Evolutionary conservation across 2,888 invertebrate species (phyloP), one percentile per base, ranked within the genome.

Genomic region (Formica aserva): DNA sequence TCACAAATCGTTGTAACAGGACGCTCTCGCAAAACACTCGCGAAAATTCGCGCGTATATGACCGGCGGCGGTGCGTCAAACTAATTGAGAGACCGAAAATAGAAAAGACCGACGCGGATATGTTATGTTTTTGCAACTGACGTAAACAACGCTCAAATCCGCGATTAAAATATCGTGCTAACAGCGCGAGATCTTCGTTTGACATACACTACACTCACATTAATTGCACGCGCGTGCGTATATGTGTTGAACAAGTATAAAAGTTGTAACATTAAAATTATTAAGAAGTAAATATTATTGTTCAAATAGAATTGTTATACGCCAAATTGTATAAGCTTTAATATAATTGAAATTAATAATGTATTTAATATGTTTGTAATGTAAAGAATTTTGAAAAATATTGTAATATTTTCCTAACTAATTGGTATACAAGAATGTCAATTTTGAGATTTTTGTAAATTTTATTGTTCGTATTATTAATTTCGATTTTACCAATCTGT

Each of bases 61-160:
- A 32, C 71, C 48, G 71, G 82, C 84, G 65, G 76, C 82, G 9
- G 66, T 57, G 77, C 67, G 32, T 26, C 65, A 35, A 57, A 65
- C 86, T 89, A 89, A 89, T 89, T 89, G 89, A 83, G 45, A 29
- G 65, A 52, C 71, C 83, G 78, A 86, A 77, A 89, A 85, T 86
- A 85, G 88, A 89, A 89, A 88, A 89, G 66, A 86, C 80, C 60
- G 72, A 60, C 71, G 74, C 60, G 85, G 82, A 85, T 80, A 86
- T 84, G 88, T 88, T 88, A 82, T 84, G 82, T 74, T 85, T 48
- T 48, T 82, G 86, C 84, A 89, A 83, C 86, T 87, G 88, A 85
- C 84, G 78, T 84, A 82, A 89, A 86, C 86, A 85, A 81, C 86
- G 84, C 60, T 87, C 83, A 89, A 89, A 83, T 86, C 76, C 83